phyloP scores from a whole-genome alignment of 1,140 invertebrate species.

The Dermatophagoides farinae region DNA sequence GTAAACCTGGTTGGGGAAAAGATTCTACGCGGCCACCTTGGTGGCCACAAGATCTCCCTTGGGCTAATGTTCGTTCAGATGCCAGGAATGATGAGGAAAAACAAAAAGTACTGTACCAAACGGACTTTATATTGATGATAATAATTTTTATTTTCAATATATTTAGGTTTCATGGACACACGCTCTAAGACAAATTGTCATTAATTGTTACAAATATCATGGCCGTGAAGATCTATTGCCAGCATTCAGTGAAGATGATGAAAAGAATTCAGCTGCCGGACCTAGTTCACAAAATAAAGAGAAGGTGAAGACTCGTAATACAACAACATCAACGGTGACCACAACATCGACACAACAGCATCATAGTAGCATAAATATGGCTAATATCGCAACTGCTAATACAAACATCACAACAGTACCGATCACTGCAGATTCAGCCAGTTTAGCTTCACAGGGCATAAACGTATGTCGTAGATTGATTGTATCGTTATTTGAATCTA shows the following conservation, averaged over 20 bases:
- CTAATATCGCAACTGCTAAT: conserved; percentile 4
- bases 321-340: background rate
- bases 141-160: background rate
- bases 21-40: conserved; percentile 81
- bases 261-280: conserved; percentile 30
- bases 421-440: conserved; percentile 10
- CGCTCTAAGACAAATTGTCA: conserved; percentile 85
- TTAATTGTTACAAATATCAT: conserved; percentile 95
- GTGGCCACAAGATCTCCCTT: conserved; percentile 92
- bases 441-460: conserved; percentile 13
- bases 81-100: conserved; percentile 86
- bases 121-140: background rate
- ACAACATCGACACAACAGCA: background rate
- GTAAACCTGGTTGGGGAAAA: conserved; percentile 91
- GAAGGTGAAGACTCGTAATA: conserved; percentile 17
- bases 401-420: background rate
- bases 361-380: conserved; percentile 9
- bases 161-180: conserved; percentile 89
- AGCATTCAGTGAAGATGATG: conserved; percentile 76
- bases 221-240: conserved; percentile 83
- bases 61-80: conserved; percentile 95
- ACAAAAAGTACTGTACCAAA: conserved; percentile 51
- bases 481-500: too few relatives aligned
- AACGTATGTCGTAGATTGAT: conserved; percentile 8
- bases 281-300: conserved; percentile 15